Percentiles rank a stretch among this genome's conserved stretches.
phyloP scores from a whole-genome alignment of 2,113 vertebrate genomes.

The Myotis brandtii region DNA sequence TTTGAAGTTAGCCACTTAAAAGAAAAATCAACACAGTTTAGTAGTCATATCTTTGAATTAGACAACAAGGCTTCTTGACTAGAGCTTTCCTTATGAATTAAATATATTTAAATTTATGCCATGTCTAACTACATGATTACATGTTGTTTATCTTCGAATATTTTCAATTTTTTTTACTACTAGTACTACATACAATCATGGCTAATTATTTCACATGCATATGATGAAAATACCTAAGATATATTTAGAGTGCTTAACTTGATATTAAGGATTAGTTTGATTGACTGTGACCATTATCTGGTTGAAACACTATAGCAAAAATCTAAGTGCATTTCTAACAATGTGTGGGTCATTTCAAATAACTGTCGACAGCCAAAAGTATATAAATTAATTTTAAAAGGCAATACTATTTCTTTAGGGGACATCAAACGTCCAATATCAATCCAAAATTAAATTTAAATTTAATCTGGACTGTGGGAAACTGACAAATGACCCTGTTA shows the following conservation, averaged over 20 bases:
- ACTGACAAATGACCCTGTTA: conserved; percentile 43
- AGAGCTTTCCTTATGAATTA: background rate
- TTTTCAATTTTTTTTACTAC: background rate
- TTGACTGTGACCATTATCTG: background rate
- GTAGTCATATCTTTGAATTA: background rate
- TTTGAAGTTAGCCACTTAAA: conserved; percentile 33
- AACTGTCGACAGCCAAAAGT: conserved; percentile 34
- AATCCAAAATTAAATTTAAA: conserved; percentile 38
- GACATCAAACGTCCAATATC: background rate
- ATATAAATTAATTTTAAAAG: conserved; percentile 17
- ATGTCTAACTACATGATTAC: background rate
- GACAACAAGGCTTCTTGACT: background rate
- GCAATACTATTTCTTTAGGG: background rate
- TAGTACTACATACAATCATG: background rate
- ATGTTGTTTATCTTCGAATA: background rate
- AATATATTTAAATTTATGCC: background rate
- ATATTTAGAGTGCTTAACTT: conserved; percentile 29
- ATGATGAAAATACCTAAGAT: background rate
- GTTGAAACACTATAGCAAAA: conserved; percentile 41
- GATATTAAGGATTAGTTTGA: background rate
- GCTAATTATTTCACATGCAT: background rate
- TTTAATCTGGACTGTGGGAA: conserved; percentile 4
- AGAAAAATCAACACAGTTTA: background rate
- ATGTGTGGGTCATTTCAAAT: conserved; percentile 43
- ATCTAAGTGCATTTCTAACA: conserved; percentile 27